Evolutionary conservation across 2,797 vertebrate species (phyloP).

Genomic region (Pseudochirops corinnae): DNA sequence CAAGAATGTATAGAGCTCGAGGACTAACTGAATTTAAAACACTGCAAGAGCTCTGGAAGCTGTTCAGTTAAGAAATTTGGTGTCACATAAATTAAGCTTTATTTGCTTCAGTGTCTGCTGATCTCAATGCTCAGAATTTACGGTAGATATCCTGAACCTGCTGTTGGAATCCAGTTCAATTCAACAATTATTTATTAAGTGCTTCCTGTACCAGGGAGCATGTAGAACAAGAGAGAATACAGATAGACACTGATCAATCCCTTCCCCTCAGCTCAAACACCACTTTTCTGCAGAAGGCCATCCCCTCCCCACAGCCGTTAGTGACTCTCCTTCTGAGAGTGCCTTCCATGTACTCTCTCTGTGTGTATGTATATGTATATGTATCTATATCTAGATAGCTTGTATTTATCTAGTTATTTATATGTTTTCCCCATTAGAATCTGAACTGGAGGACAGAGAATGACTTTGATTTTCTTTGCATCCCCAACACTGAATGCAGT

Average conservation of each 20-base stretch:
- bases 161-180: background rate
- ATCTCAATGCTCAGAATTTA: background rate
- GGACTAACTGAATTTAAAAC: slow-evolving; percentile 32
- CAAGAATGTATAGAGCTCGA: background rate
- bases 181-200: background rate
- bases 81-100: slow-evolving; percentile 22
- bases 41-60: background rate
- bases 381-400: background rate
- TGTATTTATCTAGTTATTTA: background rate
- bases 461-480: background rate
- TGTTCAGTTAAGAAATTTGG: background rate
- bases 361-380: background rate
- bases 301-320: background rate
- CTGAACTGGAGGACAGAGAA: background rate
- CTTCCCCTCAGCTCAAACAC: background rate
- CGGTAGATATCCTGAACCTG: slow-evolving; percentile 47
- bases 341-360: background rate
- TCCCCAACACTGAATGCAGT: background rate
- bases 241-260: background rate
- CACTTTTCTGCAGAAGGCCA: background rate
- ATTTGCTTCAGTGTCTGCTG: slow-evolving; percentile 9
- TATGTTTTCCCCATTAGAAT: background rate
- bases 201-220: background rate
- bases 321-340: too few relatives aligned
- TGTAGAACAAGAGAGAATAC: background rate